phyloP scores from a whole-genome alignment of 2,888 invertebrate species.

The Saturnia pavonia region DNA sequence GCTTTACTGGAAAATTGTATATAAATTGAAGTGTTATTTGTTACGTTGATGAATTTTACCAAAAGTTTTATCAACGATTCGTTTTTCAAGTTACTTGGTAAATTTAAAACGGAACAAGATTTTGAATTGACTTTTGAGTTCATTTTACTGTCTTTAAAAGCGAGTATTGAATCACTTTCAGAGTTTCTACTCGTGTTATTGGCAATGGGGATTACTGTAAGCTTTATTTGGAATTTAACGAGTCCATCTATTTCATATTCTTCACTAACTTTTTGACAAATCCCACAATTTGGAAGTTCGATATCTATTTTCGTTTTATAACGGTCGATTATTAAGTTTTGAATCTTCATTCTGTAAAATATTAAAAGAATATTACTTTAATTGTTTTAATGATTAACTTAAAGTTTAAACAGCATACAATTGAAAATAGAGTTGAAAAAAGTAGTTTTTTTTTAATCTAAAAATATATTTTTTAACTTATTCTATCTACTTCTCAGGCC shows the following conservation, averaged over 20 bases:
- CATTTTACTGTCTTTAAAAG: too few relatives aligned
- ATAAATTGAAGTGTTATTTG: not conserved
- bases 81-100: too few relatives aligned
- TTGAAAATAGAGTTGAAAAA: too few relatives aligned
- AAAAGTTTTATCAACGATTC: too few relatives aligned
- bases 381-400: not conserved
- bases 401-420: not conserved
- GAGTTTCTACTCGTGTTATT: too few relatives aligned
- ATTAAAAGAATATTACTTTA: not conserved
- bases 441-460: too few relatives aligned
- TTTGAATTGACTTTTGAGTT: too few relatives aligned
- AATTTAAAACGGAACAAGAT: too few relatives aligned
- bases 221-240: constrained; percentile 5
- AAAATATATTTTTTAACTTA: too few relatives aligned
- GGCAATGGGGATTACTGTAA: too few relatives aligned
- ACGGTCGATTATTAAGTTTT: not conserved
- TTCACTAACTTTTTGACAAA: not conserved
- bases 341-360: not conserved
- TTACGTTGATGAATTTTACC: not conserved
- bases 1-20: not conserved
- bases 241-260: not conserved
- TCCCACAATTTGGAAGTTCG: not conserved
- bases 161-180: too few relatives aligned
- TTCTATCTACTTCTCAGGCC: too few relatives aligned
- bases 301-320: not conserved